Evolutionary conservation across 2,113 vertebrate genomes (phyloP).

Genomic region (Caloenas nicobarica): DNA sequence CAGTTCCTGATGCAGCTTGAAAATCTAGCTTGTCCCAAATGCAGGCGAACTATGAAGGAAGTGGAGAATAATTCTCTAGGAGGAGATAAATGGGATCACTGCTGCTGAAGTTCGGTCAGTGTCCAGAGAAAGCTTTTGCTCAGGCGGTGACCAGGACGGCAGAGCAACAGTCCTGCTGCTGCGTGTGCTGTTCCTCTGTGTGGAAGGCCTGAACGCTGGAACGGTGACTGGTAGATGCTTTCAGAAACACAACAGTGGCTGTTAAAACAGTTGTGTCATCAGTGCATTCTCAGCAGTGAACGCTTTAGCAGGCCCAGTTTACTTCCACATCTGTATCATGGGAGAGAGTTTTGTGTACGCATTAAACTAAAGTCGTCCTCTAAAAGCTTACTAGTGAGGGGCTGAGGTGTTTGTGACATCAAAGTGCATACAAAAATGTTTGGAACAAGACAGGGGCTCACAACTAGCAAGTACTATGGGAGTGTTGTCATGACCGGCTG

Average conservation of each 20-base stretch:
- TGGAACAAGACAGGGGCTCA: background rate
- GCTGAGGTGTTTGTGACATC: background rate
- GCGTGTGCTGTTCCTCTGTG: accelerated
- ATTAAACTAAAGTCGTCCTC: background rate
- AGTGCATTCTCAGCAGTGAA: background rate
- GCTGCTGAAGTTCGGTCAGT: background rate
- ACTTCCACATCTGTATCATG: accelerated
- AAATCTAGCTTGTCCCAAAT: accelerated
- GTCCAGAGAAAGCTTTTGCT: background rate
- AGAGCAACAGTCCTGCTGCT: background rate
- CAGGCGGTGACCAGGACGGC: accelerated
- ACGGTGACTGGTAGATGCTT: too few species aligned
- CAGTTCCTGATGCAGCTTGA: accelerated
- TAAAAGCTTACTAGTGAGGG: background rate
- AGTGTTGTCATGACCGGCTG: accelerated
- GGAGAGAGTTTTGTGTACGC: background rate
- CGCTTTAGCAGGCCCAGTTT: accelerated
- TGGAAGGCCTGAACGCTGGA: background rate
- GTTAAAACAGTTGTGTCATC: too few species aligned
- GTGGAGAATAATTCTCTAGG: too few species aligned
- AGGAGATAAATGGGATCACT: background rate
- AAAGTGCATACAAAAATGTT: background rate
- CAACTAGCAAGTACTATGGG: accelerated
- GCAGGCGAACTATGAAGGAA: background rate
- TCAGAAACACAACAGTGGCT: accelerated